Evolutionary conservation across 2,113 vertebrate species (phyloP), one percentile per base, ranked within the genome.

Genomic region (Engystomops pustulosus): DNA sequence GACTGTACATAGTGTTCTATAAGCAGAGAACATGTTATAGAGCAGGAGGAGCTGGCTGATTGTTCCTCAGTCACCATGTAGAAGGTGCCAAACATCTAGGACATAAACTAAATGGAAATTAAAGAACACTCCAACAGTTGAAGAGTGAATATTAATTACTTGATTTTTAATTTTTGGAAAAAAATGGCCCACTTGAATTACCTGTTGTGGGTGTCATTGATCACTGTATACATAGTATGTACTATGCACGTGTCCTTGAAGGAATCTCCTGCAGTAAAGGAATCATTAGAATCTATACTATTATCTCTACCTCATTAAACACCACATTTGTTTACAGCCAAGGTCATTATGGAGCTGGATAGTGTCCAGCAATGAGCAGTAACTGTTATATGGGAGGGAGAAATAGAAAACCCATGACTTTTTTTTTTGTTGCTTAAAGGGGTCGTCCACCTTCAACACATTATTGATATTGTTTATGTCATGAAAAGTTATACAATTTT

Each of bases 281-380:
- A 17, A 76, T 55, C 23, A 76, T 20, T 76, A 32, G 25, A 34
- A 76, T 76, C 47, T 53, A 53, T 53, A 76, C 49, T 30, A 75
- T 75, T 76, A 76, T 76, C 74, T 77, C 55, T 55, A 55, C 49
- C 32, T 58, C 49, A 77, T 55, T 77, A 55, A 36, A 25, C 49
- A 36, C 30, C 49, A 77, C 11, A 15, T 38, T n/a, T 55, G 49
- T 38, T 77, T 38, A 77, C 74, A 23, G 11, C 30, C 49, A 77
- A 53, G 74, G 18, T 23, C 49, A 55, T 77, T 77, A 77, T 23
- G 10, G 32, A 23, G 49, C 51, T 55, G 51, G 74, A 53, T 34
- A 76, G 30, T 30, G 27, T 76, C 72, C 72, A 76, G 30, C 27
- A 51, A 25, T 55, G 17, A 38, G 20, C 4, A 9, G 9, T 18